These are phyloP conservation scores for Allobates femoralis DNA, from an alignment of 2,797 vertebrate species.

Conservation along the genomic window DNA sequence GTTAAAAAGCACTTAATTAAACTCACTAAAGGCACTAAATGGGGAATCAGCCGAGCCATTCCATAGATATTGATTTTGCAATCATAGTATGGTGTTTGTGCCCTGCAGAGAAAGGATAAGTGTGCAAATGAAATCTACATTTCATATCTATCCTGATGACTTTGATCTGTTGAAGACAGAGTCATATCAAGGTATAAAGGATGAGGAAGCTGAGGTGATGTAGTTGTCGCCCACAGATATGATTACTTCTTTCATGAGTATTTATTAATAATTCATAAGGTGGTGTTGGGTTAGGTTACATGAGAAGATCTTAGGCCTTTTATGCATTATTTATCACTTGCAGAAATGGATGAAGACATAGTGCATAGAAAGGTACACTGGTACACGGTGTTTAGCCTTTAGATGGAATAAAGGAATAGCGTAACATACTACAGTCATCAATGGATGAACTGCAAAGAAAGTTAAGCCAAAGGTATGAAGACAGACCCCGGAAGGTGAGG, in stretches of 20 bases:
- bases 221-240: neutral
- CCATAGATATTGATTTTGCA: neutral
- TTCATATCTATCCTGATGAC: constrained; percentile 38
- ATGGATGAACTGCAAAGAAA: constrained; percentile 89
- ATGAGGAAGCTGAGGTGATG: constrained; percentile 51
- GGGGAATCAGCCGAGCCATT: neutral
- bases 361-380: constrained; percentile 39
- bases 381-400: neutral
- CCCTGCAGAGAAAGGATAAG: too few species aligned
- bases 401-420: constrained; percentile 29
- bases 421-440: neutral
- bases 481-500: constrained; percentile 89
- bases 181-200: constrained; percentile 30
- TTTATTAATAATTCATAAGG: constrained; percentile 78
- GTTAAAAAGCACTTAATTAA: too few species aligned
- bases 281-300: constrained; percentile 81
- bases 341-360: constrained; percentile 65
- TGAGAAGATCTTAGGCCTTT: constrained; percentile 76
- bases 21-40: too few species aligned
- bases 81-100: neutral
- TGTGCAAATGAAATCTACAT: constrained; percentile 25
- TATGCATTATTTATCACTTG: constrained; percentile 87
- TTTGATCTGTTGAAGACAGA: constrained; percentile 48
- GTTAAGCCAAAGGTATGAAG: constrained; percentile 75
- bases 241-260: constrained; percentile 68